Evolutionary conservation across 2,888 invertebrate genomes (phyloP).

Genomic region (Tanypteryx hageni): DNA sequence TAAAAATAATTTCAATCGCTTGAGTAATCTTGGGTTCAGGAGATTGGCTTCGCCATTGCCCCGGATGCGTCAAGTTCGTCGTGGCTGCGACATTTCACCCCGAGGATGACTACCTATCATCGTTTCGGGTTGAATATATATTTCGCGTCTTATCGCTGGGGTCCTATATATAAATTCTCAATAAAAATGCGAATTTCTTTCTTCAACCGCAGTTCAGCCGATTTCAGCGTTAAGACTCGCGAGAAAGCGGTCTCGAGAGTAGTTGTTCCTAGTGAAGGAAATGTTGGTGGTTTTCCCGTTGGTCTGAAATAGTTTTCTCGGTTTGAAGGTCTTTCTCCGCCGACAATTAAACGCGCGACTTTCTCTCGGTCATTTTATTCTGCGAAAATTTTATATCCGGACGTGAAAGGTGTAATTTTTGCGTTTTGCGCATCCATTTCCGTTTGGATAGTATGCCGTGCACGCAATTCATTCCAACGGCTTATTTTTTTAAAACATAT

Average conservation of each 20-base stretch:
- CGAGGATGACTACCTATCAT: neutral
- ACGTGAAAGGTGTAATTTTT: neutral
- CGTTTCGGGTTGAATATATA: neutral
- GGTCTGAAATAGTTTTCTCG: conserved; percentile 9
- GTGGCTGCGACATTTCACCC: too few relatives aligned
- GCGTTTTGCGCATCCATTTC: neutral
- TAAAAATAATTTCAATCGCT: neutral
- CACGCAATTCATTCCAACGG: too few relatives aligned
- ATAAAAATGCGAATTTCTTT: neutral
- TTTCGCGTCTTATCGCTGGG: neutral
- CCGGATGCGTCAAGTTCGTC: too few relatives aligned
- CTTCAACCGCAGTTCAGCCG: neutral
- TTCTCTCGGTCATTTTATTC: conserved; percentile 30
- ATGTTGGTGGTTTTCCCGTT: neutral
- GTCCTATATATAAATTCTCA: neutral
- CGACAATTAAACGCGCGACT: conserved; percentile 30
- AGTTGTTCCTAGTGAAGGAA: neutral
- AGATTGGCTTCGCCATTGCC: too few relatives aligned
- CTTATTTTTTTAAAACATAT: too few relatives aligned
- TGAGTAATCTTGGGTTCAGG: neutral
- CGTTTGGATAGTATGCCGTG: neutral
- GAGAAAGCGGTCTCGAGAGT: conserved; percentile 45
- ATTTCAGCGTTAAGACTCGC: neutral
- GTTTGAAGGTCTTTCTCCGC: neutral
- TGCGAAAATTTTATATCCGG: neutral